Evolutionary conservation across 2,797 vertebrate genomes (phyloP).

Genomic region (Mormyrops attenuatus): DNA sequence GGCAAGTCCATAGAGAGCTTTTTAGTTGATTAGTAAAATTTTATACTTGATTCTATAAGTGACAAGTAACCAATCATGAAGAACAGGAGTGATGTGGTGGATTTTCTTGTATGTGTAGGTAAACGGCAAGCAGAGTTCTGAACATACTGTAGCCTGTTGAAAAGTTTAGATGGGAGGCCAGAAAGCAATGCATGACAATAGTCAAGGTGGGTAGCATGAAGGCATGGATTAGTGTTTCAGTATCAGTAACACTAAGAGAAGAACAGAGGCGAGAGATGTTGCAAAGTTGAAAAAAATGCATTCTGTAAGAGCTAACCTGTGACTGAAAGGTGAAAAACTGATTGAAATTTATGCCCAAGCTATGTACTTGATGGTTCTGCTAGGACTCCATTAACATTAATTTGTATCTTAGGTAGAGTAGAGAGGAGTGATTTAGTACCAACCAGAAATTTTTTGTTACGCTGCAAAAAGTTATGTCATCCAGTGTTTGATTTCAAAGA

Average conservation of each 20-base stretch:
- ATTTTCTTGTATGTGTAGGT: too few species aligned
- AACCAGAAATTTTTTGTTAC: background rate
- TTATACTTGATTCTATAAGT: background rate
- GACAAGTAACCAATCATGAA: too few species aligned
- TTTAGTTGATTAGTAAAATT: background rate
- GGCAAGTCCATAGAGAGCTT: background rate
- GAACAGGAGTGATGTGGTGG: too few species aligned
- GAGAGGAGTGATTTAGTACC: background rate
- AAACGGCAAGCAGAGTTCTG: too few species aligned
- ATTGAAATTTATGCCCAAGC: too few species aligned
- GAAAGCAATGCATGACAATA: background rate
- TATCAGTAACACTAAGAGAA: background rate
- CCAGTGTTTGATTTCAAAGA: background rate
- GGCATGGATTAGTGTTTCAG: background rate
- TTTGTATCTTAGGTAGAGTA: too few species aligned
- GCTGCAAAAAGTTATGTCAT: background rate
- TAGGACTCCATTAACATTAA: too few species aligned
- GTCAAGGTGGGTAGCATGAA: background rate
- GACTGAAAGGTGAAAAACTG: too few species aligned
- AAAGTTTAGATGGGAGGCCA: background rate
- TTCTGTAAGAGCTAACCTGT: too few species aligned
- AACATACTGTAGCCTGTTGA: too few species aligned
- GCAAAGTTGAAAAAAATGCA: background rate
- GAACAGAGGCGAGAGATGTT: background rate
- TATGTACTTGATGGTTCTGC: too few species aligned